A percentile compares a stretch with the other conserved stretches of the same genome.
Conservation (phyloP, 2,888 invertebrate species). For the Mythimna loreyi region DNA sequence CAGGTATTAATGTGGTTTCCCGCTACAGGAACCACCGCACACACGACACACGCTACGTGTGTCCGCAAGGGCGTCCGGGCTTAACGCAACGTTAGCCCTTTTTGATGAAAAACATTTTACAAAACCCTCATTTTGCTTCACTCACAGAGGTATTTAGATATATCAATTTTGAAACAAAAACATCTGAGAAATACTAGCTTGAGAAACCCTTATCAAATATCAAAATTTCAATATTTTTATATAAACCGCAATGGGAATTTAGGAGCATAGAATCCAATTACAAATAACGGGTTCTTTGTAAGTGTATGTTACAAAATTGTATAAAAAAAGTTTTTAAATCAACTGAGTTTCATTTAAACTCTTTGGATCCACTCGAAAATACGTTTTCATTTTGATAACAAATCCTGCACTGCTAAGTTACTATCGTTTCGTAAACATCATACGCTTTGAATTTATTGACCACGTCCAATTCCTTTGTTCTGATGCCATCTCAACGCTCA, state of each 20-base stretch:
- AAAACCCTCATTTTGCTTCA: neutral
- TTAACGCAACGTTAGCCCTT: no score
- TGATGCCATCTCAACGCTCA: no score
- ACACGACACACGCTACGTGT: no score
- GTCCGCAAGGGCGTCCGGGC: no score
- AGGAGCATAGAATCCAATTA: constrained; percentile 18
- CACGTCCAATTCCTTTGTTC: no score
- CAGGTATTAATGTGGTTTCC: no score
- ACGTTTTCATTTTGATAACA: constrained; percentile 14
- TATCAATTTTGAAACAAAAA: constrained; percentile 8
- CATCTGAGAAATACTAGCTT: constrained; percentile 1
- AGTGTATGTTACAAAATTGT: neutral
- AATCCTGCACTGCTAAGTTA: no score
- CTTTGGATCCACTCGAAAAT: neutral
- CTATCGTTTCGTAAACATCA: no score
- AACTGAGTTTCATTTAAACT: constrained; percentile 1
- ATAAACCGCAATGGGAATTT: constrained; percentile 1
- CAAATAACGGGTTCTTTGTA: neutral
- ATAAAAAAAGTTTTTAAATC: constrained; percentile 1
- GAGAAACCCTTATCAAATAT: constrained; percentile 20
- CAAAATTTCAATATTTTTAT: constrained; percentile 23
- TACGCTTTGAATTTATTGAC: no score
- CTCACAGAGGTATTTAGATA: constrained; percentile 1
- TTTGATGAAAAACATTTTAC: neutral
- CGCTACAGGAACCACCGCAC: no score